A percentile compares a stretch with the other conserved stretches of the same genome.
Conservation (phyloP, 2,797 vertebrate species). For the Sebastes minor region DNA sequence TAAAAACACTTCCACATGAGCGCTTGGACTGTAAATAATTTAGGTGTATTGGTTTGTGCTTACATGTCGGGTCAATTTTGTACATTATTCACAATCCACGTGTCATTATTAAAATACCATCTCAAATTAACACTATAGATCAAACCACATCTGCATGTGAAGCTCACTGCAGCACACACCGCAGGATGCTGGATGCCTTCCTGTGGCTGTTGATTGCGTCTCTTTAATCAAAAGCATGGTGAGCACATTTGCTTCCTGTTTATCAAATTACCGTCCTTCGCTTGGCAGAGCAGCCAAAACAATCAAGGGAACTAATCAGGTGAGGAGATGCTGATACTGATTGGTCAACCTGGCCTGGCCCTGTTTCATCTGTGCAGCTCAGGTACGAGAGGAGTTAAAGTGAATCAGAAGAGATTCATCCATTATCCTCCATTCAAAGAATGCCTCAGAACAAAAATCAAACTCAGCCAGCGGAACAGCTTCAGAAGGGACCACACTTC, state of each 20-base stretch:
- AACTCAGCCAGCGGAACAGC: constrained; percentile 18
- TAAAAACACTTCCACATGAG: background rate
- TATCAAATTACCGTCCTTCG: background rate
- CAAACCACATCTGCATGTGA: background rate
- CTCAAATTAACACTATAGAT: background rate
- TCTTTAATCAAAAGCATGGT: constrained; percentile 24
- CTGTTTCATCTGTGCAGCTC: constrained; percentile 15
- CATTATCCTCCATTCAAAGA: constrained; percentile 10
- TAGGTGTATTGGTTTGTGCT: background rate
- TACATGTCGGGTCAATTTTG: background rate
- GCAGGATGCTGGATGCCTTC: background rate
- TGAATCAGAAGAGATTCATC: constrained; percentile 42
- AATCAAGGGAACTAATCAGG: constrained; percentile 67
- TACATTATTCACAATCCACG: background rate
- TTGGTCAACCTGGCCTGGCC: constrained; percentile 33
- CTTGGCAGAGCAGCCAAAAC: constrained; percentile 21
- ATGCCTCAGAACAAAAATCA: background rate
- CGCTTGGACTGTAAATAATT: background rate
- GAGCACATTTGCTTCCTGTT: constrained; percentile 19
- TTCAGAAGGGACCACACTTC: background rate
- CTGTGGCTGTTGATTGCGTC: background rate
- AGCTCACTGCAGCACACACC: background rate
- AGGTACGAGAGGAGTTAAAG: constrained; percentile 25
- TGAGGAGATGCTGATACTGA: constrained; percentile 44
- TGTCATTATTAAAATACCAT: background rate